Conservation (phyloP, 2,113 vertebrate genomes). For the pig (Sus scrofa) region DNA sequence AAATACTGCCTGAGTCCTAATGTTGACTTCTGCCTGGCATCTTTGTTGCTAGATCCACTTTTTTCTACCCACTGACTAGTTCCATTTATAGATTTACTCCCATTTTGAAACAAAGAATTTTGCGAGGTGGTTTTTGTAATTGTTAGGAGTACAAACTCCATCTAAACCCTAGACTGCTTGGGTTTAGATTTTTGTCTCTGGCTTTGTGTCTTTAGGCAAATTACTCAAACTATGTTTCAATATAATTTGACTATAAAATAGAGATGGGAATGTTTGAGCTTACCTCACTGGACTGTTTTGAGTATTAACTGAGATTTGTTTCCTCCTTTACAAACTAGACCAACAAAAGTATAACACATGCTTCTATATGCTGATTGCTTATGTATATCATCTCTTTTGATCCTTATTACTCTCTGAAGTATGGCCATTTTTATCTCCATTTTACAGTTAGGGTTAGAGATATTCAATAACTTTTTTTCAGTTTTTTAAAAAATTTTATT, state of each 20-base stretch:
- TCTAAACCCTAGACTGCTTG: neutral
- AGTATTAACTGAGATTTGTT: neutral
- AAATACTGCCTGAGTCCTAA: neutral
- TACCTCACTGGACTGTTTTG: neutral
- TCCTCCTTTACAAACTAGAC: neutral
- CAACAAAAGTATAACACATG: neutral
- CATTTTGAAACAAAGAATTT: neutral
- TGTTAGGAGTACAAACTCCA: neutral
- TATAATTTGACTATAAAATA: neutral
- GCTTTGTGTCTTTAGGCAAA: neutral
- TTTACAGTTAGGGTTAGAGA: neutral
- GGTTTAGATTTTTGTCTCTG: slow-evolving; percentile 41
- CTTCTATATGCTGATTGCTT: neutral
- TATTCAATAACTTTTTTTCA: neutral
- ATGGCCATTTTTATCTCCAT: neutral
- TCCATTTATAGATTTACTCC: neutral
- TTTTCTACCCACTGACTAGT: neutral
- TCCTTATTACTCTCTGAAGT: neutral
- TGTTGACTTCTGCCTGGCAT: neutral
- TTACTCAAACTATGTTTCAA: neutral
- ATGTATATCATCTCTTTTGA: neutral
- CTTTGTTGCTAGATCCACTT: neutral
- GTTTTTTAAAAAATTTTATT: too few relatives aligned
- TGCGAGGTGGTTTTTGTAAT: neutral
- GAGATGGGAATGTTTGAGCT: neutral